Base-by-base conservation (phyloP, 2,797 vertebrate genomes). In the Alfaro cultratus region DNA sequence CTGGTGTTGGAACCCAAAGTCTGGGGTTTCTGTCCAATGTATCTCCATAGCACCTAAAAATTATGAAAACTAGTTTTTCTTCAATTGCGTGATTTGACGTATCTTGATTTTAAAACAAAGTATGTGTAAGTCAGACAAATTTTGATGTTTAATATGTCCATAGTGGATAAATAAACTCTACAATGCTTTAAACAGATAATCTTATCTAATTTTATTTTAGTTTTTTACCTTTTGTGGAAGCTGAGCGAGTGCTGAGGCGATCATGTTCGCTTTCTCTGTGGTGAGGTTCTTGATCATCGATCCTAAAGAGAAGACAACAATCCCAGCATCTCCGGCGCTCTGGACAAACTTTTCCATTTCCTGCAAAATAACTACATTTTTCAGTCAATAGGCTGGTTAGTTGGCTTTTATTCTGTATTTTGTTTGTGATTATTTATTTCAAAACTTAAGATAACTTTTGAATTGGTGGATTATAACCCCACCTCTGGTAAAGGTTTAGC, bases 311-410 rank as follows among this genome's bases (percentile, higher is more conserved):
- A 99, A 97, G 36, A 98, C 94, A 76, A 99, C 96, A 0, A 98
- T 75, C 6, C 98, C 98, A 0, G 96, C 94, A 51, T 98, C 94
- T 53, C 96, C 97, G 57, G 98, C 97, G 62, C 96, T 97, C 91
- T 97, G 96, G 68, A 97, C 97, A 94, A 98, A 97, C 86, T 97
- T 95, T 90, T 98, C 98, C 87, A 98, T 96, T 75, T 97, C 97
- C 98, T 99, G 83, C 2, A 87, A 75, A 11, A 87, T 71, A 57
- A 0, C 3, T 1, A 29, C 1, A 29, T 16, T 16, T 60, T 70
- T 12, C 23, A 12, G 0, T 23, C 67, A 78, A 3, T 7, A 31
- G 16, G 45, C 23, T 23, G 64, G 26, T n/a, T n/a, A 26, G 26
- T 4, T 75, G 29, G 96, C 95, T 12, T 86, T 96, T 89, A 98